Base-by-base conservation (phyloP, 2,888 invertebrate genomes). In the Chaitophorus viminalis region DNA sequence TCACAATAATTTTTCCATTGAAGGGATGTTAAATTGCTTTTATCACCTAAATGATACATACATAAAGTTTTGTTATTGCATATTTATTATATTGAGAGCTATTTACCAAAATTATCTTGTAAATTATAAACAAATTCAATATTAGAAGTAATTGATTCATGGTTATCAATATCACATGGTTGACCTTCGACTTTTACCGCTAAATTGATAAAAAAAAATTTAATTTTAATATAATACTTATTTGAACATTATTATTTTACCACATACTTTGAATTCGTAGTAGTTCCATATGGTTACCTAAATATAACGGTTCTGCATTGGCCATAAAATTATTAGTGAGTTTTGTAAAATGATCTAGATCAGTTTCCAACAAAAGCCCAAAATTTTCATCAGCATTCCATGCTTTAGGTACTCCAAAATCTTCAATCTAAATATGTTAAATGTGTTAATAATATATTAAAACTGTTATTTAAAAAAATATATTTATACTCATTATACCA, bases 341-440 rank as follows among this genome's bases (percentile, higher is more conserved):
- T 90, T 94, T 93, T 89, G 95, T 94, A 78, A 96, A 93, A 90
- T 95, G 94, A 90, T 95, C 94, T 90, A 96, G 93, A 91, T 96
- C 95, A 76, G 95, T 95, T 91, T 95, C 95, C 88, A 97, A 90
- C 89, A 97, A 94, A 89, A 96, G 92, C 82, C 95, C 95, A 90
- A 97, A 93, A 91, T 94, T 94, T 89, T 95, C 94, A 83, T 94
- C 94, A 83, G 94, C 94, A 90, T 94, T 95, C 96, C 96, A 97
- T 52, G 96, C 95, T 88, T 95, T 92, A 79, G 95, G 94, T 91
- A 94, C 93, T 88, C 96, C 96, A 91, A 95, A 95, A 90, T 95
- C 93, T 91, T 96, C 96, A 90, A 96, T 92, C 95, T 96, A 92
- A 70, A 92, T 92, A 89, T 84, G 89, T 54, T 86, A 52, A 77